These are phyloP conservation scores for Gallinago undulata DNA, from an alignment of 2,113 vertebrate species.

Conservation along the genomic window DNA sequence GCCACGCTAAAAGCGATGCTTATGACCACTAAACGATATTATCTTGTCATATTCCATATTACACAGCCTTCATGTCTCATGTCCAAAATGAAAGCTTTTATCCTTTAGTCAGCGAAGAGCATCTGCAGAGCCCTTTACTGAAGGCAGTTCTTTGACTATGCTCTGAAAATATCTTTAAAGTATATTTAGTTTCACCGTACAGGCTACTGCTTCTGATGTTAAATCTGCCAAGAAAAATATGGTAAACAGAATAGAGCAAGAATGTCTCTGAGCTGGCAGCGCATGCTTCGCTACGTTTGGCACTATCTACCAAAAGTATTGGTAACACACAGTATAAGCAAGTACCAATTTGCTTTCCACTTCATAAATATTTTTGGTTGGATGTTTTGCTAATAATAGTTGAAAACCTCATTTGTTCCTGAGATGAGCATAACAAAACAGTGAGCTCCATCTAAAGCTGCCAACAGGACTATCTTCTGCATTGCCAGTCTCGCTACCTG, in stretches of 20 bases:
- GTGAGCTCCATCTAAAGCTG: constrained; percentile 15
- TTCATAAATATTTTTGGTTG: constrained; percentile 67
- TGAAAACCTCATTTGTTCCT: constrained; percentile 73
- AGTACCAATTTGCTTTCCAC: constrained; percentile 24
- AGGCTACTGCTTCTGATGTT: background rate
- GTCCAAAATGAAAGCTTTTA: background rate
- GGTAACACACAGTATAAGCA: constrained; percentile 39
- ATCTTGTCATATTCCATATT: background rate
- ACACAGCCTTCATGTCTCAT: background rate
- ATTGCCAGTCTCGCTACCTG: background rate
- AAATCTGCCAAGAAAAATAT: constrained; percentile 15
- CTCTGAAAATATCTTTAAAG: background rate
- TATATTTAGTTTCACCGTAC: background rate
- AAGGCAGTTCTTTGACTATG: background rate
- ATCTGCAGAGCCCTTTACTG: background rate
- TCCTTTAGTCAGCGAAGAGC: constrained; percentile 31
- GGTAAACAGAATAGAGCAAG: constrained; percentile 43
- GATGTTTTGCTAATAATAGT: constrained; percentile 31
- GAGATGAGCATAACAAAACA: constrained; percentile 67
- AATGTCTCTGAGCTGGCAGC: constrained; percentile 52
- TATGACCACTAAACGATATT: background rate
- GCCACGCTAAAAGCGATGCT: background rate
- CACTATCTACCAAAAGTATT: constrained; percentile 47
- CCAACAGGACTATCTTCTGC: background rate
- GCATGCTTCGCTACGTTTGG: constrained; percentile 51